These are phyloP conservation scores for Argyrosomus regius DNA, from an alignment of 2,797 vertebrate species.

Conservation along the genomic window DNA sequence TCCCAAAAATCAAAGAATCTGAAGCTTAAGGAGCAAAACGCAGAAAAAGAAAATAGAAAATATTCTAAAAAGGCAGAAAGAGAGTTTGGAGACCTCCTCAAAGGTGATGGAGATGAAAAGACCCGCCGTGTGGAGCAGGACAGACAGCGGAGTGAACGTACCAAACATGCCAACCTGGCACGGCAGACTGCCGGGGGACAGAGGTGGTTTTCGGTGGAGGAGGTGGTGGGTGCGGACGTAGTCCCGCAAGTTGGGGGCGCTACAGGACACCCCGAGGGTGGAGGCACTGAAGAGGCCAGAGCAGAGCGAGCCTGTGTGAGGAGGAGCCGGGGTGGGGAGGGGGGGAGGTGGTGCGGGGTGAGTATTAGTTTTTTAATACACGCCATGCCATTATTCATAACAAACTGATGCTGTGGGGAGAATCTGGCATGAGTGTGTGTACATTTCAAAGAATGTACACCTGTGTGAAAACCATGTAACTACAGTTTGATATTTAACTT, in stretches of 20 bases:
- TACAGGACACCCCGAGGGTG: conserved; percentile 95
- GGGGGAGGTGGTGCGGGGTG: conserved; percentile 44
- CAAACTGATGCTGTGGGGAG: conserved; percentile 30
- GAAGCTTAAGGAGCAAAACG: conserved; percentile 12
- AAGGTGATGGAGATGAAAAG: conserved; percentile 5
- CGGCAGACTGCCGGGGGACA: conserved; percentile 91
- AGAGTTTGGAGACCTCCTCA: not conserved
- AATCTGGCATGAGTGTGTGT: conserved; percentile 7
- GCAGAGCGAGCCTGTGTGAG: conserved; percentile 92
- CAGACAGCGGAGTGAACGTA: conserved; percentile 84
- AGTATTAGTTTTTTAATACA: conserved; percentile 82
- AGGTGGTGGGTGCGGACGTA: conserved; percentile 92
- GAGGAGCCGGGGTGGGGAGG: conserved; percentile 71
- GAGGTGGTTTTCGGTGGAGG: conserved; percentile 91
- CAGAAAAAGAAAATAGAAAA: not conserved
- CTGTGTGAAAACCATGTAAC: conserved; percentile 26
- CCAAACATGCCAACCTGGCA: conserved; percentile 95
- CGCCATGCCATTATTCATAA: conserved; percentile 72
- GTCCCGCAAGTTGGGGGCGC: conserved; percentile 98
- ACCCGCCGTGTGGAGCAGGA: conserved; percentile 21
- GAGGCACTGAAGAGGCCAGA: conserved; percentile 98
- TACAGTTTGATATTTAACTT: not conserved
- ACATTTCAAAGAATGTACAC: conserved; percentile 9
- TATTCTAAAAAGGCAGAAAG: conserved; percentile 3
- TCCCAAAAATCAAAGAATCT: conserved; percentile 6